Evolutionary conservation across 2,113 vertebrate species (phyloP), one percentile per base, ranked within the genome.

Genomic region (Tympanuchus pallidicinctus): DNA sequence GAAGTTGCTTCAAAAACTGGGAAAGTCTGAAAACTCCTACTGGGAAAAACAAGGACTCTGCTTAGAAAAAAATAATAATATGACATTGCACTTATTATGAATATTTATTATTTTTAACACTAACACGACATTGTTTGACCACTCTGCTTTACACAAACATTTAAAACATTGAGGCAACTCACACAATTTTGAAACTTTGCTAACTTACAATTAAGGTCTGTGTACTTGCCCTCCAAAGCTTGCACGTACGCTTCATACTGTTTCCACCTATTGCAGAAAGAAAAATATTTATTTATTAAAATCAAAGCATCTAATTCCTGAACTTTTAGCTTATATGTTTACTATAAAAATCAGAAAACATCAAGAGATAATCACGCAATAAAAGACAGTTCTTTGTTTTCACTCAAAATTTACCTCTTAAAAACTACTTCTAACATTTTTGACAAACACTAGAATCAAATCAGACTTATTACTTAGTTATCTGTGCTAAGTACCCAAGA

Each of bases 181-280:
- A 1, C 6, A 83, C 10, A 38, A 50, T 52, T 88, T 73, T 94
- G 86, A 84, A 97, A 91, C 43, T 36, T 45, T 4, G 38, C 7
- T 56, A 72, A 99, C 99, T 99, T 98, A 99, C 99, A 99, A 90
- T 99, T 99, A 74, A 99, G 97, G 91, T 99, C 99, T 93, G 99
- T 98, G 97, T 99, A 99, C 97, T 99, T 99, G n/a, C 98, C 97
- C 98, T 99, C 99, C 97, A 99, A 98, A 97, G 98, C 98, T 98
- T 99, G 99, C 84, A 99, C 98, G 1, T 99, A 99, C 3, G 98
- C 97, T 97, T 99, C 99, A 95, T 99, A 99, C 28, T 99, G 99
- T 84, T 99, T 99, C 99, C 99, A 99, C 97, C 99, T 99, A 97
- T 87, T 34, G 43, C 54, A 71, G 77, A 97, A 63, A 90, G 83